phyloP scores from a whole-genome alignment of 2,888 invertebrate genomes.

The Willowsia nigromaculata region DNA sequence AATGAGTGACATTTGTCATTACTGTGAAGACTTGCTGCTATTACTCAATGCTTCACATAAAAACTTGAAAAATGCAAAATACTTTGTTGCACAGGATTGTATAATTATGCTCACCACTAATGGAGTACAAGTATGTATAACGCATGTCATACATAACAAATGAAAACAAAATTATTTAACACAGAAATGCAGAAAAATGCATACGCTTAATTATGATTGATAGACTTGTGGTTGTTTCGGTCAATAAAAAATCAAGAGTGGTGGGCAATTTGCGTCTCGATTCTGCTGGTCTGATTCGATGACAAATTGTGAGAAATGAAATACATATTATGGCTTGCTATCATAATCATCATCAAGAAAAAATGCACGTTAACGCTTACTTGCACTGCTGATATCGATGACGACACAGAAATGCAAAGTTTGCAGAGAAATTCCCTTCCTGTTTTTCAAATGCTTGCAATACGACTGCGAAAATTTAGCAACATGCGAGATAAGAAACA shows the following conservation, averaged over 20 bases:
- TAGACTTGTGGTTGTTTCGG: conserved; percentile 14
- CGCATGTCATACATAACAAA: not conserved
- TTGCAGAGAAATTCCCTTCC: conserved; percentile 20
- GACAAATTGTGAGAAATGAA: conserved; percentile 64
- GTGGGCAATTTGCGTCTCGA: not conserved
- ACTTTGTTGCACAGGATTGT: not conserved
- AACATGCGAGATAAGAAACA: not conserved
- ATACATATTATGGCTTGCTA: conserved; percentile 44
- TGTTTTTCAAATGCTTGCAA: conserved; percentile 5
- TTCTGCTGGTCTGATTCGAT: conserved; percentile 23
- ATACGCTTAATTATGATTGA: conserved; percentile 49
- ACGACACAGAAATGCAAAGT: conserved; percentile 37
- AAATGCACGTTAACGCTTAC: not conserved
- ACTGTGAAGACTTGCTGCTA: conserved; percentile 19
- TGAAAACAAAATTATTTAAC: not conserved
- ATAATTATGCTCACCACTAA: not conserved
- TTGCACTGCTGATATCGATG: conserved; percentile 1
- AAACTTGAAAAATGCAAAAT: conserved; percentile 10
- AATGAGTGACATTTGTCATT: conserved; percentile 15
- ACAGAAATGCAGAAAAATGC: conserved; percentile 28
- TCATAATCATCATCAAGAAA: conserved; percentile 31
- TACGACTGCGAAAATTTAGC: not conserved
- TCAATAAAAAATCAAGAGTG: conserved; percentile 37
- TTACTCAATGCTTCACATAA: not conserved
- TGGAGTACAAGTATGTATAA: not conserved